These are phyloP conservation scores for Poeciliopsis gracilis DNA, from an alignment of 2,797 vertebrate species.

Conservation along the genomic window DNA sequence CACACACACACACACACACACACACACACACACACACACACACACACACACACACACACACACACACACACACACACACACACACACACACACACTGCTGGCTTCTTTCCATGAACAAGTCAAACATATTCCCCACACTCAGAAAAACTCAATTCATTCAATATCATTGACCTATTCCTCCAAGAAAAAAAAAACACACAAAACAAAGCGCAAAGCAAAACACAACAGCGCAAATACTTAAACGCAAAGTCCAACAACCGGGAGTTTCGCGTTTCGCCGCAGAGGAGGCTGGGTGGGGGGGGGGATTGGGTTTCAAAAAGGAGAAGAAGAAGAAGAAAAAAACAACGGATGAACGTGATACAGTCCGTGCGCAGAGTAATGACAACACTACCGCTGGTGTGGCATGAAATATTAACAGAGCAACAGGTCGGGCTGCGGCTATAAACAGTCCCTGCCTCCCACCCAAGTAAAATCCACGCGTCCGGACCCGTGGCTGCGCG, in stretches of 20 bases:
- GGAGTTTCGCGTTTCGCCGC: slow-evolving; percentile 77
- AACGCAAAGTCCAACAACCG: slow-evolving; percentile 68
- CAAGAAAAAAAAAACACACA: no score
- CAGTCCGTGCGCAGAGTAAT: slow-evolving; percentile 75
- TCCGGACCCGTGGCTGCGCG: not conserved
- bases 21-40: no score
- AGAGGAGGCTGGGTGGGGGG: slow-evolving; percentile 53
- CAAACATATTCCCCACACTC: slow-evolving; percentile 43
- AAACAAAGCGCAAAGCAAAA: not conserved
- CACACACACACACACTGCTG: slow-evolving; percentile 21
- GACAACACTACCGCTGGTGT: slow-evolving; percentile 77
- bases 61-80: no score
- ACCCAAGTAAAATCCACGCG: slow-evolving; percentile 14
- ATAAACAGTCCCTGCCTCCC: slow-evolving; percentile 56
- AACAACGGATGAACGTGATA: slow-evolving; percentile 77
- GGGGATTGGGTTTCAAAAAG: slow-evolving; percentile 75
- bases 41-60: slow-evolving; percentile 6
- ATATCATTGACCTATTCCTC: not conserved
- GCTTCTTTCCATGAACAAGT: slow-evolving; percentile 29
- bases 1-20: no score
- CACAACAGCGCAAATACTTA: slow-evolving; percentile 69
- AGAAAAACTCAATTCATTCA: slow-evolving; percentile 25
- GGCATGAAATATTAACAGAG: slow-evolving; percentile 84
- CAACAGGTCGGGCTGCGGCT: slow-evolving; percentile 76
- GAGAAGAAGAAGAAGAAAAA: slow-evolving; percentile 3